phyloP scores from a whole-genome alignment of 2,797 vertebrate genomes.

The Alouatta caraya region DNA sequence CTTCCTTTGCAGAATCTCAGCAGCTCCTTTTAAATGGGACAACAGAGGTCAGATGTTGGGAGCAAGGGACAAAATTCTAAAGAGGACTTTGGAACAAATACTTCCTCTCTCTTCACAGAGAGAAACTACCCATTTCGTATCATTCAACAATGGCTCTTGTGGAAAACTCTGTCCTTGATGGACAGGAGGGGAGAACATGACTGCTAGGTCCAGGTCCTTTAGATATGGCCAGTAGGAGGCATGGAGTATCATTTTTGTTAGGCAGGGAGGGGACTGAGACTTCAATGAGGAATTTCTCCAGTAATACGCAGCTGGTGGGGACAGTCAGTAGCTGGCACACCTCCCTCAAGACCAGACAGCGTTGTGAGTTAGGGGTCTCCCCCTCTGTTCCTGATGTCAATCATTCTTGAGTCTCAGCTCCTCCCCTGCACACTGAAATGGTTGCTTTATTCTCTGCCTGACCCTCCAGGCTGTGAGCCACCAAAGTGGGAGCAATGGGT shows the following conservation, averaged over 20 bases:
- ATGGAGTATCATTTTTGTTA: neutral
- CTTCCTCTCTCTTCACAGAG: neutral
- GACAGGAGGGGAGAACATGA: rapidly evolving
- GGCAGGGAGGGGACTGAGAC: neutral
- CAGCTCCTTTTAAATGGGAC: neutral
- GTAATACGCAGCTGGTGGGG: rapidly evolving
- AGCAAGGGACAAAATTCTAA: neutral
- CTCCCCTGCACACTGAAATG: neutral
- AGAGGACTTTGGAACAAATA: neutral
- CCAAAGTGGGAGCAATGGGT: neutral
- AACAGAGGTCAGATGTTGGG: neutral
- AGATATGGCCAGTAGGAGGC: neutral
- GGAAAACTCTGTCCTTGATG: rapidly evolving
- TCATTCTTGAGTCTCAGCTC: neutral
- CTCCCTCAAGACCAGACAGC: too few species aligned
- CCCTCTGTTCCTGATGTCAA: rapidly evolving
- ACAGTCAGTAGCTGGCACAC: rapidly evolving
- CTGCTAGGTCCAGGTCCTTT: neutral
- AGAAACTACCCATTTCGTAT: too few species aligned
- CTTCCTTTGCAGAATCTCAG: neutral
- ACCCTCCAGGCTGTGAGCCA: neutral
- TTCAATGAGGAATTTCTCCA: neutral
- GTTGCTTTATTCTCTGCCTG: neutral
- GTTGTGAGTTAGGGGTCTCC: rapidly evolving
- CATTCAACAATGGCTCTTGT: rapidly evolving